Conservation (phyloP, 2,888 invertebrate genomes). For the Oxystoma pomonae region DNA sequence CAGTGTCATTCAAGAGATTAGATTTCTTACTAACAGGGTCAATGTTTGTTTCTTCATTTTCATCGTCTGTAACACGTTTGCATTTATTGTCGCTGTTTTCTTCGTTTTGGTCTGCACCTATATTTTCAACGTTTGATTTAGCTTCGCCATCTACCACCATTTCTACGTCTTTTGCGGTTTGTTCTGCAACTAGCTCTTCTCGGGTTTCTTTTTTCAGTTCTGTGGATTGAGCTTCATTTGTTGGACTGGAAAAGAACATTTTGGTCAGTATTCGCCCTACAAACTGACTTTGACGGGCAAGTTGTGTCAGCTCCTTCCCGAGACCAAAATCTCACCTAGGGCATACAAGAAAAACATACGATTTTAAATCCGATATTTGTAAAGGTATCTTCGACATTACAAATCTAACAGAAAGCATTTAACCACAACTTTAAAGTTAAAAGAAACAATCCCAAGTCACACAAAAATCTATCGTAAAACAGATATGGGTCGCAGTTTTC, state of each 20-base stretch:
- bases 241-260: slow-evolving; percentile 20
- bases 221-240: not conserved
- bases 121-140: not conserved
- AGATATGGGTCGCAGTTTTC: too few relatives aligned
- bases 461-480: too few relatives aligned
- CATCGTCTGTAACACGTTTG: not conserved
- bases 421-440: too few relatives aligned
- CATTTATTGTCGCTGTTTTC: not conserved
- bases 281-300: slow-evolving; percentile 25
- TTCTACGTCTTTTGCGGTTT: not conserved
- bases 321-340: slow-evolving; percentile 44
- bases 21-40: too few relatives aligned
- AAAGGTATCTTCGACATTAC: not conserved
- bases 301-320: slow-evolving; percentile 42
- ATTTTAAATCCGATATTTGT: slow-evolving; percentile 6
- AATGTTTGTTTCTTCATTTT: too few relatives aligned
- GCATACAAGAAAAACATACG: slow-evolving; percentile 22
- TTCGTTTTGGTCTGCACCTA: not conserved
- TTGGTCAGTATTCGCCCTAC: slow-evolving; percentile 22
- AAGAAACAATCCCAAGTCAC: too few relatives aligned
- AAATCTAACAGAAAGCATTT: not conserved
- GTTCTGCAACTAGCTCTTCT: slow-evolving; percentile 5
- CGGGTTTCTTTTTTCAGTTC: too few relatives aligned
- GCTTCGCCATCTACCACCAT: not conserved
- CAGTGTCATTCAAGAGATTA: too few relatives aligned